phyloP scores from a whole-genome alignment of 2,797 vertebrate species.

The Rhinogobio ventralis region DNA sequence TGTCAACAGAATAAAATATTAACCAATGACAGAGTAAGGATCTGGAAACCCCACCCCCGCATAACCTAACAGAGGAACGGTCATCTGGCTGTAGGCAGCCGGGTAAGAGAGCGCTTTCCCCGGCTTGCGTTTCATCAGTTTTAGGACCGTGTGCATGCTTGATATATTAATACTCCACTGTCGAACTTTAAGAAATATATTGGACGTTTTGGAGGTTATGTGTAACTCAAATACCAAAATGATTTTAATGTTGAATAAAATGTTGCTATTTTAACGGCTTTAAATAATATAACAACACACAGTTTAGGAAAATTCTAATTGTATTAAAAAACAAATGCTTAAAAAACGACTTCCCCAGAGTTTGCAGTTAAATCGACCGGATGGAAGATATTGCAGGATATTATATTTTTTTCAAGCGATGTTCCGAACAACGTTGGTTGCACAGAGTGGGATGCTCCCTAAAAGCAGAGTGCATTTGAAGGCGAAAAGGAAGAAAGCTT shows the following conservation, averaged over 20 bases:
- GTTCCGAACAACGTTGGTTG: neutral
- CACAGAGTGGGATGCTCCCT: neutral
- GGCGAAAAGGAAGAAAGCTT: neutral
- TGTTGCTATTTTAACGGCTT: neutral
- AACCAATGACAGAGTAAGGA: slow-evolving; percentile 94
- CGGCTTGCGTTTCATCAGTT: slow-evolving; percentile 73
- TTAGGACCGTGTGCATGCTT: neutral
- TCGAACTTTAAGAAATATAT: neutral
- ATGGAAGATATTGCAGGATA: neutral
- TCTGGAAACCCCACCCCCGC: slow-evolving; percentile 86
- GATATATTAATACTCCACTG: neutral
- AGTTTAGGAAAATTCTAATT: neutral
- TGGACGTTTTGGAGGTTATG: neutral
- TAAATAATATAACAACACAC: neutral
- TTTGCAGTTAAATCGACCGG: neutral
- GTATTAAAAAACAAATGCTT: neutral
- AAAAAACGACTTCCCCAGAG: neutral
- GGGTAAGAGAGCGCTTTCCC: slow-evolving; percentile 71
- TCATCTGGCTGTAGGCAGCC: slow-evolving; percentile 55
- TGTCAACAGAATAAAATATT: slow-evolving; percentile 99
- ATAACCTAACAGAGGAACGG: slow-evolving; percentile 64
- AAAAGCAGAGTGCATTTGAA: neutral
- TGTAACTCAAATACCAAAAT: neutral
- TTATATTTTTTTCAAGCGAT: neutral
- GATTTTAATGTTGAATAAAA: neutral